A percentile compares a stretch with the other conserved stretches of the same genome.
phyloP scores from a whole-genome alignment of 2,888 invertebrate species.

The Hoplodrina blanda region DNA sequence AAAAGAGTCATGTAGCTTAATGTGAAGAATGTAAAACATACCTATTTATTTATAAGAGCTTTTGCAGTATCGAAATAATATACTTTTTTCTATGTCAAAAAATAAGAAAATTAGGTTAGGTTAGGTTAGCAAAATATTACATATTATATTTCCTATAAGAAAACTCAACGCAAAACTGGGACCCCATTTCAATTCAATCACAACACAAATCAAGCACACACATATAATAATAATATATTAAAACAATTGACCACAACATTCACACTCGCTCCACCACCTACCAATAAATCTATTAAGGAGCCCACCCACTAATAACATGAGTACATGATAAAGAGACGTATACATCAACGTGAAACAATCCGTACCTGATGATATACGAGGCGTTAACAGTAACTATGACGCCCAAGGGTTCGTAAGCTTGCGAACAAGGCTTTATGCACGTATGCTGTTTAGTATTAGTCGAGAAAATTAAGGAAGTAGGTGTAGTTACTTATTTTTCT shows the following conservation, averaged over 20 bases:
- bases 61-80: no score
- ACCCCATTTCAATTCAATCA: conserved; percentile 35
- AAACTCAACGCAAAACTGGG: not conserved
- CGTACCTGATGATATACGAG: conserved; percentile 69
- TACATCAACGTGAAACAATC: conserved; percentile 67
- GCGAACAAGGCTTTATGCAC: conserved; percentile 57
- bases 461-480: conserved; percentile 54
- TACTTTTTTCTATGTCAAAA: no score
- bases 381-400: conserved; percentile 51
- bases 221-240: conserved; percentile 25
- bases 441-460: conserved; percentile 46
- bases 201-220: conserved; percentile 31
- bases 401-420: conserved; percentile 64
- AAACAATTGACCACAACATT: conserved; percentile 59
- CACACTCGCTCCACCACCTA: conserved; percentile 23
- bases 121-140: not conserved
- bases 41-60: no score
- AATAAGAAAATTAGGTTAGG: no score
- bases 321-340: conserved; percentile 58
- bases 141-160: not conserved
- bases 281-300: conserved; percentile 59
- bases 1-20: no score
- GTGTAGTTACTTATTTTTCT: not conserved
- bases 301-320: conserved; percentile 59
- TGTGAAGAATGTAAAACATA: no score